Evolutionary conservation across 2,113 vertebrate species (phyloP).

Genomic region (Sapayoa aenigma): DNA sequence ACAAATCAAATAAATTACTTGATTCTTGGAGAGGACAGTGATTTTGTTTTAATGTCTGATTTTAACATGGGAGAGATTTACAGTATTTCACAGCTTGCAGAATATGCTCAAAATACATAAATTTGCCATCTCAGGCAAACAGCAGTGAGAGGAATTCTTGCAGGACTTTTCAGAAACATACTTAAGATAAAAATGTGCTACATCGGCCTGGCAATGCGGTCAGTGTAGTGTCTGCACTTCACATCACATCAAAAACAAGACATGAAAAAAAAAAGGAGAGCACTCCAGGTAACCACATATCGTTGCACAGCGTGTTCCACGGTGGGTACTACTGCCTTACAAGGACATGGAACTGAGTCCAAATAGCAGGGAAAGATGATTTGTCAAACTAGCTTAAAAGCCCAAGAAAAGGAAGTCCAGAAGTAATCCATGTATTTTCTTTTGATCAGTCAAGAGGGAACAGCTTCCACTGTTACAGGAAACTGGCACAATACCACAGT

Average conservation of each 20-base stretch:
- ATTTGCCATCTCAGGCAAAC: neutral
- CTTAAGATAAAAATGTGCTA: fast-evolving
- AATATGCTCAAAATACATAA: neutral
- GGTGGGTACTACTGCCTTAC: neutral
- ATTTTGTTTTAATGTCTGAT: neutral
- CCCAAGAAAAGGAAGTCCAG: neutral
- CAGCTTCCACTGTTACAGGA: neutral
- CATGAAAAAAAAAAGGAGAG: neutral
- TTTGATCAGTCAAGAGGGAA: neutral
- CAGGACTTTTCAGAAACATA: neutral
- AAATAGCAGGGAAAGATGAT: neutral
- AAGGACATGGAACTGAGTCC: neutral
- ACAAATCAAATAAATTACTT: neutral
- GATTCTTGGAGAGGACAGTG: neutral
- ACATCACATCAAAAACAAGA: neutral
- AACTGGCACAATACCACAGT: neutral
- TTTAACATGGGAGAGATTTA: neutral
- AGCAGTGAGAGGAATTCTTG: neutral
- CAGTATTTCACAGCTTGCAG: neutral
- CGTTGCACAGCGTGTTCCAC: neutral
- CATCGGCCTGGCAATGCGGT: neutral
- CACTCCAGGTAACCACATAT: neutral
- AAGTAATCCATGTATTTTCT: neutral
- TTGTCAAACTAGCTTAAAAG: neutral
- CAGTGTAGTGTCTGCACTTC: neutral